Evolutionary conservation across 2,888 invertebrate genomes (phyloP).

Genomic region (Coecobrya sp.): DNA sequence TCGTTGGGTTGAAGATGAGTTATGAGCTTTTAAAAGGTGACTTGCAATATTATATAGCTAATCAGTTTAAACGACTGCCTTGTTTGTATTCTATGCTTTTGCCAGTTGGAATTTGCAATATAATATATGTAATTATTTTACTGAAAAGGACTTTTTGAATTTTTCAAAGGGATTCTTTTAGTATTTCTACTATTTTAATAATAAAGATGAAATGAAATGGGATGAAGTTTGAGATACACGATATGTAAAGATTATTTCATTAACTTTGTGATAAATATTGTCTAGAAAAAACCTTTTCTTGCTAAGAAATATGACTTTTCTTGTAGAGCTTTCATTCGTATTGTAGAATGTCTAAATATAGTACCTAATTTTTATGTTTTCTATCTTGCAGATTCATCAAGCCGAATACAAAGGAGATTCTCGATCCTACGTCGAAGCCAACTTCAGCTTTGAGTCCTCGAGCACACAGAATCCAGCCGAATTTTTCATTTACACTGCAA

Average conservation of each 20-base stretch:
- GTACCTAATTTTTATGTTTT: conserved; percentile 49
- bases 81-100: background rate
- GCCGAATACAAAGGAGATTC: conserved; percentile 86
- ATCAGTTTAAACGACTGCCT: conserved; percentile 2
- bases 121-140: background rate
- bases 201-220: too few relatives aligned
- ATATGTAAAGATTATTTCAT: too few relatives aligned
- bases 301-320: too few relatives aligned
- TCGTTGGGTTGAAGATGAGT: background rate
- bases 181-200: too few relatives aligned
- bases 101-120: too few relatives aligned
- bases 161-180: too few relatives aligned
- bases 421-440: conserved; percentile 85
- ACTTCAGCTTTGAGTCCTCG: conserved; percentile 85
- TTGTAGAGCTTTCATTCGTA: too few relatives aligned
- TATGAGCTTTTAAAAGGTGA: conserved; percentile 15
- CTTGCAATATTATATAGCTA: background rate
- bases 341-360: background rate
- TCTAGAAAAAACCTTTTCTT: too few relatives aligned
- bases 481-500: conserved; percentile 86
- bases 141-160: too few relatives aligned
- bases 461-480: conserved; percentile 84
- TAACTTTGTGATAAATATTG: too few relatives aligned
- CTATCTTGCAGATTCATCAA: conserved; percentile 85
- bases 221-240: too few relatives aligned